These are phyloP conservation scores for Ridgeia piscesae DNA, from an alignment of 1,140 invertebrate genomes.

Conservation along the genomic window DNA sequence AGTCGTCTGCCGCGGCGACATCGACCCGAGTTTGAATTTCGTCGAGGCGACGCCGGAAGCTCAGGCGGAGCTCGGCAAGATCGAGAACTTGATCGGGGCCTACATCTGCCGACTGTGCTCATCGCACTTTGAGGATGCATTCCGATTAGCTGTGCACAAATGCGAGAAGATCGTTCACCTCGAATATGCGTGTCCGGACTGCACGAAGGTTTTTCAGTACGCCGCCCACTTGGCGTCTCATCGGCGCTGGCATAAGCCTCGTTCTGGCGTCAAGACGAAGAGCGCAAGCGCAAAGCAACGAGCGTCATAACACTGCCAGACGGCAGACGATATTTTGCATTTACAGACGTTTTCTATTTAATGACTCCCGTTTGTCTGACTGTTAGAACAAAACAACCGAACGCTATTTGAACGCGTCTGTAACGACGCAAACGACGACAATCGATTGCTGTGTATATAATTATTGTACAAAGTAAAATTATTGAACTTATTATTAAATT, in stretches of 20 bases:
- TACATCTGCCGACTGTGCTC: slow-evolving; percentile 94
- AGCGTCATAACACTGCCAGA: neutral
- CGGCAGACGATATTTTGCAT: neutral
- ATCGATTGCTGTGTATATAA: neutral
- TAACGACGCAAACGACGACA: neutral
- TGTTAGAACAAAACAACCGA: neutral
- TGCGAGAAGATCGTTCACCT: slow-evolving; percentile 97
- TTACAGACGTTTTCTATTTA: neutral
- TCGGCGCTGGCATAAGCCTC: slow-evolving; percentile 92
- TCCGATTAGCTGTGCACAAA: slow-evolving; percentile 91
- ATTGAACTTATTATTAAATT: too few relatives aligned
- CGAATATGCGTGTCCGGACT: slow-evolving; percentile 97
- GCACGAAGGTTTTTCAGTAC: slow-evolving; percentile 97
- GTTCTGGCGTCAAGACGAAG: slow-evolving; percentile 31
- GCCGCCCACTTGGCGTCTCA: slow-evolving; percentile 97
- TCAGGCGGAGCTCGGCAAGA: slow-evolving; percentile 88
- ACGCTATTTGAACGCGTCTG: neutral
- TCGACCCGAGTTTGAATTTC: slow-evolving; percentile 94
- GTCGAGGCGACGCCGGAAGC: slow-evolving; percentile 96
- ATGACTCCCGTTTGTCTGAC: neutral
- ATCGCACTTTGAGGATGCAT: slow-evolving; percentile 90
- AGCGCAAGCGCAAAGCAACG: slow-evolving; percentile 29
- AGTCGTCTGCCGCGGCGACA: slow-evolving; percentile 65
- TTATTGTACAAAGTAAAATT: neutral
- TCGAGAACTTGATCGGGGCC: slow-evolving; percentile 94